Percentiles rank a stretch among this genome's conserved stretches.
These are phyloP conservation scores for Ptyas mucosa DNA, from an alignment of 2,113 vertebrate genomes.

Conservation along the genomic window DNA sequence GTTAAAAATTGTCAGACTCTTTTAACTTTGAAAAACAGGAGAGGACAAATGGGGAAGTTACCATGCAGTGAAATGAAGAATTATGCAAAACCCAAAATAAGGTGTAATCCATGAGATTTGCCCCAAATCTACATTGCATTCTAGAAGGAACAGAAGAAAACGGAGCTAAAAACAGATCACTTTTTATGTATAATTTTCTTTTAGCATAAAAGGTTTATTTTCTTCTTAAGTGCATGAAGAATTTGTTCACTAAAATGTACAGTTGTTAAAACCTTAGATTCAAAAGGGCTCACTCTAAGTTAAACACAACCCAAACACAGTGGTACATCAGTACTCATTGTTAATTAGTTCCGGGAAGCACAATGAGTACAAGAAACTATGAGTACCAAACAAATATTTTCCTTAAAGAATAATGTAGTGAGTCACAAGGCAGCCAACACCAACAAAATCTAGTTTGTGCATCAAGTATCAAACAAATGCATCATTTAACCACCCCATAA, in stretches of 20 bases:
- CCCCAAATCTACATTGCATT: background rate
- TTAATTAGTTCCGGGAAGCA: too few species aligned
- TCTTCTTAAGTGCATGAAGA: background rate
- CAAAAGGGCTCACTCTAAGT: background rate
- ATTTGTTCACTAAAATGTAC: background rate
- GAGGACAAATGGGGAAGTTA: background rate
- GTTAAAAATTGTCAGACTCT: background rate
- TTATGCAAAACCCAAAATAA: background rate
- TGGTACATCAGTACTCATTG: too few species aligned
- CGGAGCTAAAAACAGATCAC: background rate
- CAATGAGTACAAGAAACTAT: too few species aligned
- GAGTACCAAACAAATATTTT: too few species aligned
- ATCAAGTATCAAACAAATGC: too few species aligned
- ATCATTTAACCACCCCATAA: too few species aligned
- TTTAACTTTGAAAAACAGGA: background rate
- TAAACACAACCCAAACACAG: background rate
- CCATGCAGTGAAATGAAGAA: background rate
- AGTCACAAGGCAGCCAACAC: too few species aligned
- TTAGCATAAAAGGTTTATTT: background rate
- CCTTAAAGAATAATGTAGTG: too few species aligned
- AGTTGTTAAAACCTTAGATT: background rate
- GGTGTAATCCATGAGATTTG: background rate
- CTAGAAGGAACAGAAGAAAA: background rate
- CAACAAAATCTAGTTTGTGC: too few species aligned
- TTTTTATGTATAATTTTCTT: background rate